Evolutionary conservation across 2,797 vertebrate genomes (phyloP).

Genomic region (Myiotriccus ornatus): DNA sequence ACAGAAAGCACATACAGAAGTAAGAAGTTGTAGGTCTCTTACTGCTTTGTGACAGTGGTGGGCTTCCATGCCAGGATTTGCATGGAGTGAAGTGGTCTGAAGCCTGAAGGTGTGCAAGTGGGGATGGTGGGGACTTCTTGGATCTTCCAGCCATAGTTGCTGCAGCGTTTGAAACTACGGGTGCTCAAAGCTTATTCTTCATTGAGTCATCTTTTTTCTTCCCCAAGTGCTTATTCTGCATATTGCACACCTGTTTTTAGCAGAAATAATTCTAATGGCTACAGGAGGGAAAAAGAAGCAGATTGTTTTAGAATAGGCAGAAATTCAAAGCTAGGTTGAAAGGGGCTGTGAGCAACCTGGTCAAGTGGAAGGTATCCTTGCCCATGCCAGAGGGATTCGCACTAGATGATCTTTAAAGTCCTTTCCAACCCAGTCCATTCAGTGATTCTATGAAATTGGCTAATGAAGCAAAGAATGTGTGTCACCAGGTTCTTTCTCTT

Average conservation of each 20-base stretch:
- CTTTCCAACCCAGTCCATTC: neutral
- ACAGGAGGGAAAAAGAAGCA: neutral
- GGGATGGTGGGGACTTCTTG: neutral
- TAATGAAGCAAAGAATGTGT: neutral
- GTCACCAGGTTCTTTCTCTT: neutral
- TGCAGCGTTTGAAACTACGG: fast-evolving
- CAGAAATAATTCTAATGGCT: neutral
- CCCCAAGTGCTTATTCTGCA: neutral
- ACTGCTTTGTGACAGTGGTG: neutral
- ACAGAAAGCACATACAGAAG: fast-evolving
- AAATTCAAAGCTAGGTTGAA: neutral
- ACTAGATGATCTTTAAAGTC: neutral
- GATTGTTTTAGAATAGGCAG: neutral
- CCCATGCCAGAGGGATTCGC: neutral
- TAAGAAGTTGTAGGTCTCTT: neutral
- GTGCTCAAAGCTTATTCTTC: neutral
- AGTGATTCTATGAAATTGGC: neutral
- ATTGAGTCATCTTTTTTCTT: neutral
- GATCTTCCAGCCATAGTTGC: neutral
- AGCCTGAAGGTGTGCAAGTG: neutral
- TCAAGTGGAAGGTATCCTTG: neutral
- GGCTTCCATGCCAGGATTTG: fast-evolving
- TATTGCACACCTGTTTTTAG: neutral
- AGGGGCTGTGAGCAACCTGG: neutral
- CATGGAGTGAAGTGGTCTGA: neutral